Conservation (phyloP, 2,113 vertebrate species). For the Macquaria australasica region DNA sequence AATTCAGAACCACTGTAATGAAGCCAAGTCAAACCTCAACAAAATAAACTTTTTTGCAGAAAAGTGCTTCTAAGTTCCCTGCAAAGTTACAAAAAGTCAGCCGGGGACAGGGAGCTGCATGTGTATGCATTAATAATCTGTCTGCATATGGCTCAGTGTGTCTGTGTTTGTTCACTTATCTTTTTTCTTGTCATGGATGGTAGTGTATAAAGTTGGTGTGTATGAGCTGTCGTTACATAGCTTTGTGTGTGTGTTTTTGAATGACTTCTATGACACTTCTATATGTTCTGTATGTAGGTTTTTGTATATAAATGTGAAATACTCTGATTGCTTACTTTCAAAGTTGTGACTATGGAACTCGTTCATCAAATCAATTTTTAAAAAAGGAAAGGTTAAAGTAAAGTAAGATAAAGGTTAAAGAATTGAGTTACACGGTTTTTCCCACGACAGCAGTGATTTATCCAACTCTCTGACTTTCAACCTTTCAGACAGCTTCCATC, state of each 20-base stretch:
- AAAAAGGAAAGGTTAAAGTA: slow-evolving; percentile 11
- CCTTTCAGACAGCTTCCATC: slow-evolving; percentile 52
- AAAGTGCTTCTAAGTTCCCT: not conserved
- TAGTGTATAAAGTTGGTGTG: not conserved
- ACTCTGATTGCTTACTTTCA: slow-evolving; percentile 34
- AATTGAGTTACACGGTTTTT: slow-evolving; percentile 17
- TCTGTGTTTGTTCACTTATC: not conserved
- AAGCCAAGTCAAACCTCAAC: too few species aligned
- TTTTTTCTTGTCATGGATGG: too few species aligned
- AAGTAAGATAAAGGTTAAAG: slow-evolving; percentile 44
- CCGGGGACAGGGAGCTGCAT: slow-evolving; percentile 17
- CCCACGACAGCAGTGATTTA: slow-evolving; percentile 38
- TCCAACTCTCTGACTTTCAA: slow-evolving; percentile 52
- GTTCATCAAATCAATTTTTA: slow-evolving; percentile 10
- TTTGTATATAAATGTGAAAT: slow-evolving; percentile 3
- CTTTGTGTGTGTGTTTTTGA: not conserved
- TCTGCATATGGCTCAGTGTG: slow-evolving; percentile 19
- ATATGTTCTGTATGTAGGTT: too few species aligned
- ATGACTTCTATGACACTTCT: not conserved
- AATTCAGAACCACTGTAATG: too few species aligned
- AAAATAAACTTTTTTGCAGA: too few species aligned
- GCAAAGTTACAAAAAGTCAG: slow-evolving; percentile 39
- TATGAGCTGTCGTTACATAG: not conserved
- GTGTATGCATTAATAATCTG: slow-evolving; percentile 36
- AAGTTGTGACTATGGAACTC: slow-evolving; percentile 35